These are phyloP conservation scores for Drosophila dives DNA, from an alignment of 2,888 invertebrate species.

Conservation along the genomic window DNA sequence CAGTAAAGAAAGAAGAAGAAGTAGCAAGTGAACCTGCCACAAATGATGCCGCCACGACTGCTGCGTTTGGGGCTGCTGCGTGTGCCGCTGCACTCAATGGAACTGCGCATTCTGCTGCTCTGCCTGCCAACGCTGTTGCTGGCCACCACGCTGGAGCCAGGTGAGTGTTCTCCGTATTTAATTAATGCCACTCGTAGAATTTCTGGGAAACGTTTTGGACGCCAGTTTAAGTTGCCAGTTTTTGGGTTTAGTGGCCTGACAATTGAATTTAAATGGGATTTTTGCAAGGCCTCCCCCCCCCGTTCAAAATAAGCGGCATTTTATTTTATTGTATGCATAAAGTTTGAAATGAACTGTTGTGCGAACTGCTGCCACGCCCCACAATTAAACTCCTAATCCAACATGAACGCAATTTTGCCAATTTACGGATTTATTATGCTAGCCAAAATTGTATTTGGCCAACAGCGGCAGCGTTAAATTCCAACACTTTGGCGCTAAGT, in stretches of 20 bases:
- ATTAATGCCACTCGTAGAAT: conserved; percentile 50
- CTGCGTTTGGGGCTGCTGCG: conserved; percentile 61
- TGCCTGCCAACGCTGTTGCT: conserved; percentile 85
- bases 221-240: conserved; percentile 5
- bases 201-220: conserved; percentile 25
- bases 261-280: conserved; percentile 74
- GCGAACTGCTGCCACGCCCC: conserved; percentile 10
- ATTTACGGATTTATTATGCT: conserved; percentile 77
- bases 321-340: conserved; percentile 71
- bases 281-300: conserved; percentile 29
- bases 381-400: conserved; percentile 48
- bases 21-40: conserved; percentile 36
- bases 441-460: conserved; percentile 67
- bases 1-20: conserved; percentile 6
- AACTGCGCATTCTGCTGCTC: conserved; percentile 84
- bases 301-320: conserved; percentile 46
- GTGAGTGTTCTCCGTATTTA: conserved; percentile 77
- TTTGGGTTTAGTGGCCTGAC: conserved; percentile 51
- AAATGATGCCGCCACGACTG: conserved; percentile 79
- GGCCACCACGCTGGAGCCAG: conserved; percentile 85
- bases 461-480: conserved; percentile 45
- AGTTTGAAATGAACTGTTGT: conserved; percentile 15
- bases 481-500: conserved; percentile 47
- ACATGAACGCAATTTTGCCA: conserved; percentile 65
- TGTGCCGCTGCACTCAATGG: conserved; percentile 84